These are phyloP conservation scores for Chelonia mydas DNA, from an alignment of 2,797 vertebrate species.

Conservation along the genomic window DNA sequence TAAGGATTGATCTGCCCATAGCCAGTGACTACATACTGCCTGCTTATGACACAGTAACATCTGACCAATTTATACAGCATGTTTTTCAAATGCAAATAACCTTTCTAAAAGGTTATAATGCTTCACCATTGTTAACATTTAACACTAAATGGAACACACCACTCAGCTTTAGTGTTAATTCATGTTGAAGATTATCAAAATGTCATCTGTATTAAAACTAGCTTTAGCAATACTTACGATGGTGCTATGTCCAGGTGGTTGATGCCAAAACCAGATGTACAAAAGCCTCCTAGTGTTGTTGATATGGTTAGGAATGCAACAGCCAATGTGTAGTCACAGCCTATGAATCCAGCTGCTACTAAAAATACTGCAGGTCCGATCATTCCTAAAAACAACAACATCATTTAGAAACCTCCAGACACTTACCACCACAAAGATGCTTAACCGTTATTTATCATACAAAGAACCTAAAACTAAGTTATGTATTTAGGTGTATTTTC, in stretches of 20 bases:
- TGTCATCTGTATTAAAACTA: background rate
- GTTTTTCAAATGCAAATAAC: background rate
- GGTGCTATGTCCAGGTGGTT: conserved; percentile 98
- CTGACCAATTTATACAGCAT: background rate
- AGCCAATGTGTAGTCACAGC: conserved; percentile 91
- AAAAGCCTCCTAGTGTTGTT: conserved; percentile 92
- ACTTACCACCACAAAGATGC: background rate
- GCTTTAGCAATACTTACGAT: conserved; percentile 86
- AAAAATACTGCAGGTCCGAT: conserved; percentile 93
- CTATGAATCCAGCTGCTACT: conserved; percentile 91
- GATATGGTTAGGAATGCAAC: conserved; percentile 93
- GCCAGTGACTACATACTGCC: background rate
- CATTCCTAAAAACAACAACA: conserved; percentile 85
- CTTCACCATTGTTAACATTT: background rate
- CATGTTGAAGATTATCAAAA: background rate
- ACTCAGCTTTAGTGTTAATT: background rate
- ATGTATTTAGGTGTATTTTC: rapidly evolving
- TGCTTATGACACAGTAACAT: background rate
- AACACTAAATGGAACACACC: background rate
- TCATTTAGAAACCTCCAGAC: background rate
- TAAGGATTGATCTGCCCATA: background rate
- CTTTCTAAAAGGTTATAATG: background rate
- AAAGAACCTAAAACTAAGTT: background rate
- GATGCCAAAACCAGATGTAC: conserved; percentile 94
- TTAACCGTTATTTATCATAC: background rate